Base-by-base conservation (phyloP, 2,113 vertebrate genomes). In the Oryzias melastigma region DNA sequence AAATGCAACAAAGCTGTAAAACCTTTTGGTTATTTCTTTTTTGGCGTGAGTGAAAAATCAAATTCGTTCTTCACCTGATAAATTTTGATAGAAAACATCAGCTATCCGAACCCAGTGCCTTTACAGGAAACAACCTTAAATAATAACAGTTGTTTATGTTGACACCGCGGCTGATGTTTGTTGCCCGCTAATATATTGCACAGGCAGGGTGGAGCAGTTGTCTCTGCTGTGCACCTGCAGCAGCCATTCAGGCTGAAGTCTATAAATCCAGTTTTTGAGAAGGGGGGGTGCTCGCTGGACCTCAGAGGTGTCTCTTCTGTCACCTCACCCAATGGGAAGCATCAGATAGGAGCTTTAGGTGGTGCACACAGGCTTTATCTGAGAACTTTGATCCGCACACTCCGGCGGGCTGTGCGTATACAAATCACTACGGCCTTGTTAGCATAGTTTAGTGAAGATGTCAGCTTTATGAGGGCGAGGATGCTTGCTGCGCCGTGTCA, bases 401-500 rank as follows among this genome's bases (percentile, higher is more conserved):
- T 77, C 85, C 85, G 73, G 55, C 64, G 40, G 77, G 70, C 83
- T 65, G 82, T 85, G 84, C 86, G 87, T 89, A 90, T 90, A 89
- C 90, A 90, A 91, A 90, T 91, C 89, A 90, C 87, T 18, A 50
- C 58, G 45, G 85, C 86, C 85, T 90, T 92, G 87, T 92, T 92
- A 92, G 89, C 88, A 92, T 92, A 91, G 87, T 90, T 90, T 90
- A 91, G 89, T 90, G 87, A 90, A 91, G 91, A 91, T 90, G 88
- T 91, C 90, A 90, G 85, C 82, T 89, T 92, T 91, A 91, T 68
- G 88, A 87, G 85, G 75, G 73, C 83, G 56, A 24, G 86, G 85
- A 80, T 85, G 83, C 83, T 85, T 87, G 83, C 79, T 87, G 82
- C 85, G 81, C 80, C 25, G 64, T 89, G 81, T 87, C 87, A 84